These are phyloP conservation scores for Pachydiplax longipennis DNA, from an alignment of 2,888 invertebrate genomes.

Conservation along the genomic window DNA sequence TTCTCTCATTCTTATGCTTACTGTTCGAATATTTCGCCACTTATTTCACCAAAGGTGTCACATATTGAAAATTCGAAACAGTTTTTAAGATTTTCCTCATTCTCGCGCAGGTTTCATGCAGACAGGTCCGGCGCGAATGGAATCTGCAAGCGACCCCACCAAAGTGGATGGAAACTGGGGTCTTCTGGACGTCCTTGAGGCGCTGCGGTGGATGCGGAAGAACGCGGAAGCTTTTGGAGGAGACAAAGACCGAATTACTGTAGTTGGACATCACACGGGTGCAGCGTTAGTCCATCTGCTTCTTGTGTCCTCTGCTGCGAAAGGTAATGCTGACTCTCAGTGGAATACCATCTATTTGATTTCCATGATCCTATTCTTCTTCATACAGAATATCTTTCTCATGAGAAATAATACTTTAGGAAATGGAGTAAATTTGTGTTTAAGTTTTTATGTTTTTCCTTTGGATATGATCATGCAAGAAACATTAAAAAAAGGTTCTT, in stretches of 20 bases:
- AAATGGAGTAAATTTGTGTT: background rate
- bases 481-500: too few species aligned
- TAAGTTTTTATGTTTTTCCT: too few species aligned
- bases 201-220: conserved; percentile 82
- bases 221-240: conserved; percentile 89
- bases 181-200: conserved; percentile 73
- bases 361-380: background rate
- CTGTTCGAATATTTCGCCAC: too few species aligned
- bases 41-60: too few species aligned
- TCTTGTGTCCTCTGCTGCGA: conserved; percentile 80
- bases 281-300: conserved; percentile 85
- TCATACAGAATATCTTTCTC: background rate
- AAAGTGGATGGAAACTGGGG: background rate
- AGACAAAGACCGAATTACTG: conserved; percentile 79
- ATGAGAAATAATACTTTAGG: background rate
- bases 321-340: conserved; percentile 63
- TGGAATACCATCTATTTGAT: background rate
- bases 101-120: conserved; percentile 64
- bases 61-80: too few species aligned
- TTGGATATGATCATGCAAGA: too few species aligned
- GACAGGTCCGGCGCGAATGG: conserved; percentile 57
- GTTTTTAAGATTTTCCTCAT: too few species aligned
- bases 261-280: conserved; percentile 86
- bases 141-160: background rate
- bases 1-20: too few species aligned